A percentile compares a stretch with the other conserved stretches of the same genome.
Conservation (phyloP, 2,888 invertebrate species). For the Acrocyrtus sp. region DNA sequence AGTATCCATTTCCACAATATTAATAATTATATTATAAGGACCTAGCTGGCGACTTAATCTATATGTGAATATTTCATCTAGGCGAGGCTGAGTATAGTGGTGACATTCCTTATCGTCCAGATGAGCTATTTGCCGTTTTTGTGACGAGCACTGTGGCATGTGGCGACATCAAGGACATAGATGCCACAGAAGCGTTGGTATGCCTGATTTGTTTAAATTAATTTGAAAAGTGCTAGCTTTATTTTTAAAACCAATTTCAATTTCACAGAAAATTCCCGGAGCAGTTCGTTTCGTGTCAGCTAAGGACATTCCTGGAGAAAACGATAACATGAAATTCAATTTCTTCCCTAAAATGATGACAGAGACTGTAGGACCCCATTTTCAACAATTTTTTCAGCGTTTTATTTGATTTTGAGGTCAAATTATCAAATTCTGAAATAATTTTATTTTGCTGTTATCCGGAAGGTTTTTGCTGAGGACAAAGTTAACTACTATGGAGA, state of each 20-base stretch:
- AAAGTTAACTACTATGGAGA: slow-evolving; percentile 66
- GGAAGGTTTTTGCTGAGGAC: slow-evolving; percentile 65
- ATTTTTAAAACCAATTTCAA: slow-evolving; percentile 1
- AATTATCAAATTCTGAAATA: too few relatives aligned
- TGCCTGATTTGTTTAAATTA: too few relatives aligned
- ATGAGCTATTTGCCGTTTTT: slow-evolving; percentile 65
- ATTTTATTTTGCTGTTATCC: too few relatives aligned
- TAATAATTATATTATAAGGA: too few relatives aligned
- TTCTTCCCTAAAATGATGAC: slow-evolving; percentile 20
- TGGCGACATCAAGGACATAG: slow-evolving; percentile 65
- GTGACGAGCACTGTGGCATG: slow-evolving; percentile 65
- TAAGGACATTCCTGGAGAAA: slow-evolving; percentile 65
- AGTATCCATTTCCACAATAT: too few relatives aligned
- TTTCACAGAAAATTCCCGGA: slow-evolving; percentile 64
- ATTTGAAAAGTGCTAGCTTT: slow-evolving; percentile 25
- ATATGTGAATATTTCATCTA: background rate
- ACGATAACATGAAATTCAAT: slow-evolving; percentile 65
- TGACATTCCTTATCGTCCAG: slow-evolving; percentile 63
- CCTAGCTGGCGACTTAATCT: too few relatives aligned
- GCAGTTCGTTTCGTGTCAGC: slow-evolving; percentile 65
- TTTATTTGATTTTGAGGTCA: too few relatives aligned
- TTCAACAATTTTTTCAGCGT: too few relatives aligned
- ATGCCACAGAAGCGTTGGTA: slow-evolving; percentile 65
- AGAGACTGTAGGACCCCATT: slow-evolving; percentile 49
- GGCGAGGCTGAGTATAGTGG: slow-evolving; percentile 66